These are phyloP conservation scores for Parochlus steinenii DNA, from an alignment of 2,888 invertebrate genomes.

Conservation along the genomic window DNA sequence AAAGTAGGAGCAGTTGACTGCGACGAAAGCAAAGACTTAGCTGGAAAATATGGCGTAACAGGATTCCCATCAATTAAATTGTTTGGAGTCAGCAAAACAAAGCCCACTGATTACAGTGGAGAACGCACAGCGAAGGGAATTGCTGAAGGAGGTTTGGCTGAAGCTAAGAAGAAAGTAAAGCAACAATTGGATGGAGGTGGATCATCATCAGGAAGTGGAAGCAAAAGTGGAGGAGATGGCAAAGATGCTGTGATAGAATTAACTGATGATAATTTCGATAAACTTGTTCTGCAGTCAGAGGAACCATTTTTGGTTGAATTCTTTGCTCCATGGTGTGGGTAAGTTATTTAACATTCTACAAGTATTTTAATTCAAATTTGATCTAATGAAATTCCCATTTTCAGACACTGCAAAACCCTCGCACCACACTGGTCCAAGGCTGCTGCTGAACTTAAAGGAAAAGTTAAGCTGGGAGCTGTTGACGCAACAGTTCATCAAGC, in stretches of 20 bases:
- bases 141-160: conserved; percentile 68
- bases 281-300: conserved; percentile 76
- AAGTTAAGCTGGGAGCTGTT: conserved; percentile 87
- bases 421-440: conserved; percentile 95
- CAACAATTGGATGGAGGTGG: conserved; percentile 44
- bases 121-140: conserved; percentile 71
- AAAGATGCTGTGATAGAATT: conserved; percentile 60
- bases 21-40: conserved; percentile 70
- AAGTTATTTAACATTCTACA: too few species aligned
- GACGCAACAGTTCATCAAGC: conserved; percentile 85
- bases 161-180: conserved; percentile 57
- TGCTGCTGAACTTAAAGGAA: conserved; percentile 86
- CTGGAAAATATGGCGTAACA: conserved; percentile 60
- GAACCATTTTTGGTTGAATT: conserved; percentile 98
- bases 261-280: conserved; percentile 91
- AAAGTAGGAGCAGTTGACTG: conserved; percentile 92
- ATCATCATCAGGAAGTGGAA: conserved; percentile 10
- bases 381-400: too few species aligned
- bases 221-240: conserved; percentile 14
- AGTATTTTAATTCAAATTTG: too few species aligned
- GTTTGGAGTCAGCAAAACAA: conserved; percentile 68
- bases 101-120: conserved; percentile 72
- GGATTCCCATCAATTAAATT: conserved; percentile 97
- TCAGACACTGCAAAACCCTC: conserved; percentile 84
- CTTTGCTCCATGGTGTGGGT: conserved; percentile 94